A percentile compares a stretch with the other conserved stretches of the same genome.
phyloP scores from a whole-genome alignment of 37 sponge, comb jelly and placozoan species.

The Haliclona indistincta region DNA sequence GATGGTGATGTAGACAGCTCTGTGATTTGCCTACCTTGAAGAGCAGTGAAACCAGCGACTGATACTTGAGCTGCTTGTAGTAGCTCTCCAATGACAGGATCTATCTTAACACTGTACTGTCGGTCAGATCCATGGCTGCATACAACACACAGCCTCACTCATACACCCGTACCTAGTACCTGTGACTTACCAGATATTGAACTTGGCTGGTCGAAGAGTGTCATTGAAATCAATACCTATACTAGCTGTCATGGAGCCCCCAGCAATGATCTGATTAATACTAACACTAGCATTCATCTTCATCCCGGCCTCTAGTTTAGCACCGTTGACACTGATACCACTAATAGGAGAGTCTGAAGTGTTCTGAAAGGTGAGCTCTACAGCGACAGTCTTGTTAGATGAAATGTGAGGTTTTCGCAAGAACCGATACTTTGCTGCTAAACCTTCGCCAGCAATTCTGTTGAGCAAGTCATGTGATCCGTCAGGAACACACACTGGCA shows the following conservation, averaged over 20 bases:
- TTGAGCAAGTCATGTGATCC: slow-evolving; percentile 61
- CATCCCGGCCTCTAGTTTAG: slow-evolving; percentile 73
- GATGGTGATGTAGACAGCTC: slow-evolving; percentile 9
- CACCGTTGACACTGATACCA: slow-evolving; percentile 50
- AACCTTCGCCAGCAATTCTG: slow-evolving; percentile 72
- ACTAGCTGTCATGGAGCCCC: slow-evolving; percentile 45
- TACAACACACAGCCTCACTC: not conserved
- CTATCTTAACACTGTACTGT: slow-evolving; percentile 83
- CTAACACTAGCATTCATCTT: slow-evolving; percentile 35
- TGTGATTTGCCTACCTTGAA: slow-evolving; percentile 73
- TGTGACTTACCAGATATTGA: slow-evolving; percentile 74
- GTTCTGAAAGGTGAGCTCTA: slow-evolving; percentile 82
- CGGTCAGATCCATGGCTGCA: slow-evolving; percentile 43
- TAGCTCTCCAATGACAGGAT: slow-evolving; percentile 88
- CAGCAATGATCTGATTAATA: slow-evolving; percentile 47
- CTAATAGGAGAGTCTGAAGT: slow-evolving; percentile 28
- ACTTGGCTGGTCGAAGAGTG: slow-evolving; percentile 94
- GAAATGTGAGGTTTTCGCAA: slow-evolving; percentile 65
- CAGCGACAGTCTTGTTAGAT: slow-evolving; percentile 68
- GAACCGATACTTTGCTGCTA: slow-evolving; percentile 69
- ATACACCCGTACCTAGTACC: not conserved
- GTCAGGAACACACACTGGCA: slow-evolving; percentile 35
- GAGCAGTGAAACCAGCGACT: slow-evolving; percentile 40
- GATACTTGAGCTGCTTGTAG: slow-evolving; percentile 52
- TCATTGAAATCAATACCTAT: slow-evolving; percentile 95